Percentiles rank a stretch among this genome's conserved stretches.
phyloP scores from a whole-genome alignment of 2,113 vertebrate species.

The Xyrauchen texanus region DNA sequence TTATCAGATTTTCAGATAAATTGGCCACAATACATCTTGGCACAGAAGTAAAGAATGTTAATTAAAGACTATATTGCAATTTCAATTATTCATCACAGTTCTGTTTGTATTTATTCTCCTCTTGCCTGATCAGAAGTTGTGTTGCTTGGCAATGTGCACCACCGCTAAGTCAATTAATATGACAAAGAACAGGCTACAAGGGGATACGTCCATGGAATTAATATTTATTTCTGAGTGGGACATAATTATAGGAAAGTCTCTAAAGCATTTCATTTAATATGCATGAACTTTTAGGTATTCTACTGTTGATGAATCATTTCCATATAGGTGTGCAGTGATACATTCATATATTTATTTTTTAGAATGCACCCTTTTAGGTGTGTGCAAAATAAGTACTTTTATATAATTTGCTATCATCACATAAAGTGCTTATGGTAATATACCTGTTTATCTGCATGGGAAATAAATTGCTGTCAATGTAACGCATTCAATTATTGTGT shows the following conservation, averaged over 20 bases:
- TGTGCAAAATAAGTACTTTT: neutral
- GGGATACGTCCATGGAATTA: conserved; percentile 22
- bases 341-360: too few relatives aligned
- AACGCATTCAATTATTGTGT: too few relatives aligned
- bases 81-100: conserved; percentile 33
- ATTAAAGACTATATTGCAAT: conserved; percentile 21
- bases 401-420: neutral
- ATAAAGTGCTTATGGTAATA: too few relatives aligned
- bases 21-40: conserved; percentile 10
- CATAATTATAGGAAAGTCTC: conserved; percentile 13
- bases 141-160: conserved; percentile 15
- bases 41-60: conserved; percentile 27
- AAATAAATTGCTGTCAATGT: too few relatives aligned
- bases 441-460: too few relatives aligned
- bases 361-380: neutral
- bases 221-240: conserved; percentile 18
- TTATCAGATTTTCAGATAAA: conserved; percentile 37
- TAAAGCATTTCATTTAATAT: conserved; percentile 8
- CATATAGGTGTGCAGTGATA: neutral
- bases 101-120: conserved; percentile 39
- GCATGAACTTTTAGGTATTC: neutral
- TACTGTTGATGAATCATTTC: neutral
- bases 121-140: conserved; percentile 28
- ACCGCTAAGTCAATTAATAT: conserved; percentile 25
- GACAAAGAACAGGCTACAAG: conserved; percentile 24